Evolutionary conservation across 2,113 vertebrate genomes (phyloP), one percentile per base, ranked within the genome.

Genomic region (Oryctolagus cuniculus): DNA sequence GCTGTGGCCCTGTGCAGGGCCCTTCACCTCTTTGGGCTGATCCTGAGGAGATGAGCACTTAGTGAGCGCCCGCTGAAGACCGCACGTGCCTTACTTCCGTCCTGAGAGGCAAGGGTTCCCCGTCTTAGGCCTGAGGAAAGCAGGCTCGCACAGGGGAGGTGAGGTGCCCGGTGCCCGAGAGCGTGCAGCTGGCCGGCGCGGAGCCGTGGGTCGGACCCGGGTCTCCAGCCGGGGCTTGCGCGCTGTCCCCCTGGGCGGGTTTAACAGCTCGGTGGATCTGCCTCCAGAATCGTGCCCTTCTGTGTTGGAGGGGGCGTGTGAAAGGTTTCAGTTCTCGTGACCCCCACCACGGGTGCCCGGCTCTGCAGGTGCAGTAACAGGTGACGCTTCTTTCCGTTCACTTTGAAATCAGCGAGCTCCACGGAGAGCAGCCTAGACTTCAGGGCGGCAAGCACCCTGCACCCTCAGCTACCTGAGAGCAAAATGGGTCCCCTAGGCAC

Each of bases 341-440:
- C 66, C 12, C 38, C 19, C 38, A 13, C 29, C 8, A 15, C 53
- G 11, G 72, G n/a, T 27, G 66, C 72, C 25, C n/a, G 10, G 8
- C 64, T 85, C 86, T 80, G 91, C 73, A 72, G 44, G 21, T 34
- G 53, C 84, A 92, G 1, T 80, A 73, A 49, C 55, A 38, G 64
- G 83, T 66, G n/a, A 36, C 55, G 16, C 24, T 89, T 58, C 11
- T 31, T 84, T 95, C 77, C 93, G 84, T 24, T 85, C 38, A 25
- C 51, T 83, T 86, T 83, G 66, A 89, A 96, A 51, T 86, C 34
- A 58, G 70, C 22, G 53, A 25, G 44, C 79, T 70, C 11, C 10
- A 49, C 70, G 10, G 25, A 86, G 89, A 78, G 16, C 66, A 0
- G 19, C 70, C 19, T 36, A 27, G 78, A 78, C 74, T 25, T 21